Evolutionary conservation across 2,797 vertebrate genomes (phyloP), one percentile per base, ranked within the genome.

Genomic region (Cirrhinus mrigala): DNA sequence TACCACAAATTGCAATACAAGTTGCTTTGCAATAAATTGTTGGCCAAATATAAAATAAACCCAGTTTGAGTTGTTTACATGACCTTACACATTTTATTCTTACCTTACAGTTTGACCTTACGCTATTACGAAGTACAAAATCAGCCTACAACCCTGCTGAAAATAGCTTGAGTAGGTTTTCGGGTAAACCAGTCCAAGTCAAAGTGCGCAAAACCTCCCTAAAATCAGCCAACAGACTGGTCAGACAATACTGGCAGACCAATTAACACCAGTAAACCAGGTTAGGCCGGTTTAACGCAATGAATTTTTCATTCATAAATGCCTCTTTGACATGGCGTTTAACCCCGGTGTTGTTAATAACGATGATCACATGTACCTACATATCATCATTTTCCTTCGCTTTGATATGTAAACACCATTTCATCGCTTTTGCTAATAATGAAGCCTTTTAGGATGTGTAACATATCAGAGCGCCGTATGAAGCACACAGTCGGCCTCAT

Each of bases 401-500:
- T 78, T 78, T 84, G 64, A 84, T 77, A 68, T 84, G 50, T 60
- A 78, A 84, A 70, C 37, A 27, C 40, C 52, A 40, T 70, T 82
- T 54, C 69, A 73, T 60, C 6, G 22, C 71, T 69, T 78, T 84
- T 58, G n/a, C 50, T 77, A 46, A 70, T 84, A 84, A 58, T 46
- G 37, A 70, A 78, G 48, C 24, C 62, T 84, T 70, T 78, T 37
- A 58, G 50, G 62, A 33, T 64, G 20, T 73, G 54, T 71, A 54
- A 79, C 77, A 71, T 73, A 73, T 71, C 46, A 56, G 4, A 77
- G 73, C 6, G 5, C 44, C 44, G 14, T 69, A 69, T 56, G 60
- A 77, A 24, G n/a, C 44, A 90, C 84, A 88, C 89, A 88, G 88
- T 88, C 85, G 10, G 27, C 90, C 89, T 90, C 81, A 91, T 93